A percentile compares a stretch with the other conserved stretches of the same genome.
Evolutionary conservation across 2,888 invertebrate genomes (phyloP).

Genomic region (Coleophora flavipennella): DNA sequence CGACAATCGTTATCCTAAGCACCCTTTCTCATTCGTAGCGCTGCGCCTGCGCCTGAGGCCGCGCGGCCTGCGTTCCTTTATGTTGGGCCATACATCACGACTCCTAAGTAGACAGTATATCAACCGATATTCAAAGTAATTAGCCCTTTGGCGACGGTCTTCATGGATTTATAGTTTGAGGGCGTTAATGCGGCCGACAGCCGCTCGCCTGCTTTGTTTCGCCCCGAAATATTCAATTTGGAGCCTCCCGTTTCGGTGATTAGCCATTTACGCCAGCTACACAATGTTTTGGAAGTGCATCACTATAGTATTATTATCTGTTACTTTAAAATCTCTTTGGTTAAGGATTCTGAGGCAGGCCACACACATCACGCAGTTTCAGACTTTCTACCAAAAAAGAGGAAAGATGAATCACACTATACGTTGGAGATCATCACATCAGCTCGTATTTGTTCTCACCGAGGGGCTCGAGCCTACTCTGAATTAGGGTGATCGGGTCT

Average conservation of each 20-base stretch:
- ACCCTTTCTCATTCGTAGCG: constrained; percentile 61
- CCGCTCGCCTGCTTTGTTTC: constrained; percentile 67
- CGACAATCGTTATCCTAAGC: constrained; percentile 62
- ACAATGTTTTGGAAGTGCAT: too few species aligned
- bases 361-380: too few species aligned
- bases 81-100: constrained; percentile 62
- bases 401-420: too few species aligned
- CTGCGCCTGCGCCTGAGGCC: constrained; percentile 39
- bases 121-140: constrained; percentile 66
- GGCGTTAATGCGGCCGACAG: constrained; percentile 68
- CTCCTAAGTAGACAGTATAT: constrained; percentile 71
- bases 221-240: constrained; percentile 59
- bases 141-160: constrained; percentile 69
- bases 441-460: too few species aligned
- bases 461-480: too few species aligned
- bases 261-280: constrained; percentile 2
- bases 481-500: too few species aligned
- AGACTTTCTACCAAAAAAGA: too few species aligned
- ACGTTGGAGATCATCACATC: too few species aligned
- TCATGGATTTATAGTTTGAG: constrained; percentile 66
- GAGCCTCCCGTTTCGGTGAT: constrained; percentile 18
- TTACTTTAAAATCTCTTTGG: not conserved
- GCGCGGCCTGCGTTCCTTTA: constrained; percentile 65
- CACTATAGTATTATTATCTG: not conserved
- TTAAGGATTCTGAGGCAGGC: too few species aligned